phyloP scores from a whole-genome alignment of 2,888 invertebrate species.

The Drosophila conformis region DNA sequence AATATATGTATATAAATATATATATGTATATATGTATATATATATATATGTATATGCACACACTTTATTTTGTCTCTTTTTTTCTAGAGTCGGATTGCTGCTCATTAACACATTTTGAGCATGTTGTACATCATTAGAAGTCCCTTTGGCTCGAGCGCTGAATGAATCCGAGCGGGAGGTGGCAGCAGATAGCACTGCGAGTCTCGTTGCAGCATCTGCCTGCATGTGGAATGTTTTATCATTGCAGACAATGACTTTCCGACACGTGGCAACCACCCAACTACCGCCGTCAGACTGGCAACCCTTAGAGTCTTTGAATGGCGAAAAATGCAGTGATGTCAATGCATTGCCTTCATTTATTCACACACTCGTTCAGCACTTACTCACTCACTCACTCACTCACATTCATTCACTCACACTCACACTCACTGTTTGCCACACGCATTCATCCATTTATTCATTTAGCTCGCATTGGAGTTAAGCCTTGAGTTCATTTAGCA shows the following conservation, averaged over 20 bases:
- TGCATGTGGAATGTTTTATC: constrained; percentile 33
- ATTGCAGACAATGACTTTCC: constrained; percentile 34
- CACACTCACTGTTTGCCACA: background rate
- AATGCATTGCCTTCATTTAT: constrained; percentile 21
- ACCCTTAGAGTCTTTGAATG: background rate
- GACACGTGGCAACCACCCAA: constrained; percentile 40
- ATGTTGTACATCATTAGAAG: constrained; percentile 71
- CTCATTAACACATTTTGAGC: constrained; percentile 73
- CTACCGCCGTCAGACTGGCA: background rate
- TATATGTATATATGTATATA: background rate
- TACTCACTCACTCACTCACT: constrained; percentile 8
- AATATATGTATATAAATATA: background rate
- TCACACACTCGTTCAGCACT: constrained; percentile 4
- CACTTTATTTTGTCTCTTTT: background rate
- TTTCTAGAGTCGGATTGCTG: constrained; percentile 16
- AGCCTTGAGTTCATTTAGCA: constrained; percentile 40
- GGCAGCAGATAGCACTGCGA: background rate
- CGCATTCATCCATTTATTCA: constrained; percentile 3
- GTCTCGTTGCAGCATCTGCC: background rate
- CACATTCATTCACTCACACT: constrained; percentile 8
- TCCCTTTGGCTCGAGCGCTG: constrained; percentile 1
- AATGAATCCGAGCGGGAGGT: background rate
- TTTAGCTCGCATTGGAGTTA: constrained; percentile 6
- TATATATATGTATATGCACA: background rate
- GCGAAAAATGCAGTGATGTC: constrained; percentile 59